Base-by-base conservation (phyloP, 2,888 invertebrate species). In the Pyrochroa serraticornis region DNA sequence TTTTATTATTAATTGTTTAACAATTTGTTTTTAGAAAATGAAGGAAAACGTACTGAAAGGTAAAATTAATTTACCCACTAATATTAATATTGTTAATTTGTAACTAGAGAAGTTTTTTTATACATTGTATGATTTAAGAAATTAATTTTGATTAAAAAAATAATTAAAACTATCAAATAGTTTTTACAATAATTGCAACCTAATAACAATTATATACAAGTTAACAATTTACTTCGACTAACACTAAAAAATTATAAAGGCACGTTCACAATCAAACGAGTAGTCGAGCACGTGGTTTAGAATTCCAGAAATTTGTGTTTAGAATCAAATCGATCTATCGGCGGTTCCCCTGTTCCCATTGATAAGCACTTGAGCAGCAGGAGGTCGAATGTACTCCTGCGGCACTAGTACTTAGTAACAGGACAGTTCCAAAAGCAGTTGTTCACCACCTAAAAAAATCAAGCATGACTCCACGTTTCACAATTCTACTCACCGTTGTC, bases 401-500 rank as follows among this genome's bases (percentile, higher is more conserved):
- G 91, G 91, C 91, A 91, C 91, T 90, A 91, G 91, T 91, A 91
- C 91, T 91, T 91, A 91, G 90, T 85, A 91, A 91, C 89, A 90
- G 87, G 87, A 84, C 85, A 83, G 83, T 79, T 66, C 53, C 43
- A n/a, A 7, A 53, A 22, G 1, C 8, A 12, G 14, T 32, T 46
- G 32, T 34, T 47, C 37, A 34, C 30, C 14, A 34, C 32, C 22
- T 41, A 9, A 13, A 46, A 35, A n/a, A 45, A 35, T 34, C 3
- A 45, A 22, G 2, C 22, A 22, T 22, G 22, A 22, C 22, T 22
- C 5, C 22, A 22, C 22, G 22, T 22, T 22, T 22, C 22, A 22
- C 22, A 22, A 22, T 5, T 22, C 22, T 22, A 22, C 22, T 22
- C 22, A 22, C 22, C 22, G 22, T 22, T 22, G 22, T 22, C 22